phyloP scores from a whole-genome alignment of 2,797 vertebrate species.

The Loriculus beryllinus region DNA sequence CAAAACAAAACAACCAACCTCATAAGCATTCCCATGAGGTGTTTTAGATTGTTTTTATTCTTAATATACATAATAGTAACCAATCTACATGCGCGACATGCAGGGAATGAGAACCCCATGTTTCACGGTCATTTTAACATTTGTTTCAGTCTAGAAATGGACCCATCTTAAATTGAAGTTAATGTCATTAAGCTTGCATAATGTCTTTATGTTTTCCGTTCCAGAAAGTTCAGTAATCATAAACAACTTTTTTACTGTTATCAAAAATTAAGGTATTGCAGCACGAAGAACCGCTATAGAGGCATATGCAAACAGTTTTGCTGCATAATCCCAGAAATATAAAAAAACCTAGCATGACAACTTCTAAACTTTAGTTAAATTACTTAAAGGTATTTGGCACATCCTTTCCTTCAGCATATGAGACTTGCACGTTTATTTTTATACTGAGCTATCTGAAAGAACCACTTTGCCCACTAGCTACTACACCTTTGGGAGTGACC shows the following conservation, averaged over 20 bases:
- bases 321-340: neutral
- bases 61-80: accelerated
- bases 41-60: neutral
- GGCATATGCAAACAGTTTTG: neutral
- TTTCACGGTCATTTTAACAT: neutral
- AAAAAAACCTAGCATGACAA: neutral
- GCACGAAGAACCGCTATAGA: neutral
- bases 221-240: neutral
- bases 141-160: neutral
- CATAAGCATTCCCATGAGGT: no score
- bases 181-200: neutral
- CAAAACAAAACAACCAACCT: neutral
- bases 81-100: accelerated
- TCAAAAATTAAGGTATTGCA: neutral
- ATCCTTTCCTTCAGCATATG: neutral
- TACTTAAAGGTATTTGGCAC: neutral
- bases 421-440: neutral
- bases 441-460: neutral
- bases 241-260: neutral
- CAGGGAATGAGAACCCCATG: neutral
- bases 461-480: neutral
- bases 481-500: neutral
- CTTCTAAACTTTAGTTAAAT: neutral
- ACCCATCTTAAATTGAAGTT: neutral
- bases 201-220: neutral